Percentiles rank a stretch among this genome's conserved stretches.
Evolutionary conservation across 2,888 invertebrate species (phyloP).

Genomic region (Chrysolina haemoptera): DNA sequence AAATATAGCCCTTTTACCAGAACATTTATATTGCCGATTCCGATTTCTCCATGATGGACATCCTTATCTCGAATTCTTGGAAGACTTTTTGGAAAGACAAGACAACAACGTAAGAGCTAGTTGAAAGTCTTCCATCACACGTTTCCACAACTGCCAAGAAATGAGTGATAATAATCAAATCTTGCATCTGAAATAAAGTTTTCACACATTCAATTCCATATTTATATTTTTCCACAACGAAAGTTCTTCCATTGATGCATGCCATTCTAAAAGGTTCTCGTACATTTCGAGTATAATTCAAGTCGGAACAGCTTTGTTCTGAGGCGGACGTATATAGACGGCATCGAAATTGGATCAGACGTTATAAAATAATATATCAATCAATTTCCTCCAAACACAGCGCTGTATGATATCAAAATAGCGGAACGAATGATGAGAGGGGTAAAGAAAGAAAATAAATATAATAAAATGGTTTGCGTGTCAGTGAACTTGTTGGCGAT

Average conservation of each 20-base stretch:
- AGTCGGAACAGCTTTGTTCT: conserved; percentile 16
- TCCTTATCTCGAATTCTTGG: too few species aligned
- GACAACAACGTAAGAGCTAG: too few species aligned
- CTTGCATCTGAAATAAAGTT: not conserved
- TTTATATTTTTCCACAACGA: not conserved
- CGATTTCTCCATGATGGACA: too few species aligned
- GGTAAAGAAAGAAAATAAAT: not conserved
- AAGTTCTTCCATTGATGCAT: not conserved
- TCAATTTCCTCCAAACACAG: conserved; percentile 44
- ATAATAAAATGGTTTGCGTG: not conserved
- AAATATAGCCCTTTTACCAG: too few species aligned
- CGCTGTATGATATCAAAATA: conserved; percentile 15
- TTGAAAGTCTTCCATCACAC: not conserved
- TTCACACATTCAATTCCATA: not conserved
- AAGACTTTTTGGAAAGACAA: too few species aligned
- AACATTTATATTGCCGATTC: too few species aligned
- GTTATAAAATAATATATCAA: conserved; percentile 51
- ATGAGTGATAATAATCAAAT: not conserved
- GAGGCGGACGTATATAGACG: conserved; percentile 34
- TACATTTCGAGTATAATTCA: conserved; percentile 2
- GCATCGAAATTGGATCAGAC: conserved; percentile 47
- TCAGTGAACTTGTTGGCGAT: not conserved
- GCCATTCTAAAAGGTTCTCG: not conserved
- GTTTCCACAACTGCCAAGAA: too few species aligned
- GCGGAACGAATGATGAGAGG: conserved; percentile 1